Conservation (phyloP, 2,797 vertebrate genomes). For the Lepus townsendii region DNA sequence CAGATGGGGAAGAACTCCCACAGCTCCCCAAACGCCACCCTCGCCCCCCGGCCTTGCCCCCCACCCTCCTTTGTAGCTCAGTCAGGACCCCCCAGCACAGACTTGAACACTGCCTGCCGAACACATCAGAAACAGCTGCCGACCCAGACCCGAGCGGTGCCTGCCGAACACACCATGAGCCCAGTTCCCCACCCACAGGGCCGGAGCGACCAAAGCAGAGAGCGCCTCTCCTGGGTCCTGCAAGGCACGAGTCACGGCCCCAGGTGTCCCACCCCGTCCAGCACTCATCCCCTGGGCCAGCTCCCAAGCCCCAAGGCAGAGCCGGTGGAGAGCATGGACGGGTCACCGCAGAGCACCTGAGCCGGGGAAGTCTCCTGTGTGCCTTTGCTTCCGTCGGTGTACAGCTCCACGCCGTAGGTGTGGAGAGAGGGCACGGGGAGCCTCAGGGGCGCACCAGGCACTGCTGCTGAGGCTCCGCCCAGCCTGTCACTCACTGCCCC, state of each 20-base stretch:
- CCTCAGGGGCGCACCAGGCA: not conserved
- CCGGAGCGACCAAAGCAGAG: not conserved
- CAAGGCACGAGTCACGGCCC: too few species aligned
- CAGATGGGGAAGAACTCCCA: rapidly evolving
- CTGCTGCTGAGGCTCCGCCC: too few species aligned
- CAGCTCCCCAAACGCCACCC: rapidly evolving
- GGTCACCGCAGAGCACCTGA: rapidly evolving
- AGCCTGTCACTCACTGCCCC: rapidly evolving
- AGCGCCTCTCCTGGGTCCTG: not conserved
- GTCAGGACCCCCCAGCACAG: not conserved
- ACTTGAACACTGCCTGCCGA: not conserved
- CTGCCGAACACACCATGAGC: too few species aligned
- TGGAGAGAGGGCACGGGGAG: not conserved
- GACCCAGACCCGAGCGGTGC: too few species aligned
- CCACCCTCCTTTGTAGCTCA: rapidly evolving
- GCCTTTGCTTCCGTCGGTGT: not conserved
- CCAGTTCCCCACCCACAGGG: too few species aligned
- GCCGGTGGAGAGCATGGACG: too few species aligned
- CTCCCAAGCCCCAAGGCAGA: not conserved
- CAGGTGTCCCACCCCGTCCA: not conserved
- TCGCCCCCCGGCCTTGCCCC: not conserved
- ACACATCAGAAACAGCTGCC: rapidly evolving
- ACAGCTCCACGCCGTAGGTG: rapidly evolving
- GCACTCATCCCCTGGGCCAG: rapidly evolving
- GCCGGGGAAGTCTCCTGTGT: too few species aligned